phyloP scores from a whole-genome alignment of 2,797 vertebrate species.

The Merluccius polli region DNA sequence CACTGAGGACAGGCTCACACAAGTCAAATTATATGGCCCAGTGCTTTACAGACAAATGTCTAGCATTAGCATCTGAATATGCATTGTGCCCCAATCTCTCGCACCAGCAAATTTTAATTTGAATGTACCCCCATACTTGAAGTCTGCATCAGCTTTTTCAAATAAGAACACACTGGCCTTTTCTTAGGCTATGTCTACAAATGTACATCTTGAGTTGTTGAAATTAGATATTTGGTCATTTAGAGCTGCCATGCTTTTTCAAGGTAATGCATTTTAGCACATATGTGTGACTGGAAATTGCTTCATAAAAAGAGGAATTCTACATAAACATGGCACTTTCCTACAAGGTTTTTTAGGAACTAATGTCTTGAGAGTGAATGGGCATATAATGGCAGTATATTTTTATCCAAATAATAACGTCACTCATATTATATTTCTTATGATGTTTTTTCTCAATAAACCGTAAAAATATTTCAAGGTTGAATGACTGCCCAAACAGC shows the following conservation, averaged over 20 bases:
- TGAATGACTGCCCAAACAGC: too few species aligned
- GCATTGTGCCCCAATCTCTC: constrained; percentile 64
- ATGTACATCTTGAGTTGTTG: constrained; percentile 34
- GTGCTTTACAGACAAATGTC: constrained; percentile 63
- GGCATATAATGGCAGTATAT: too few species aligned
- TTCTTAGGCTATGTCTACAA: constrained; percentile 57
- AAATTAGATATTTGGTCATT: not conserved
- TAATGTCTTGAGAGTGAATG: not conserved
- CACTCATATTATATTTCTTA: not conserved
- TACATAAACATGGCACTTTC: not conserved
- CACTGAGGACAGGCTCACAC: constrained; percentile 53
- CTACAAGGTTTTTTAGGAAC: not conserved
- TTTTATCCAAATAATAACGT: not conserved
- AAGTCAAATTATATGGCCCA: constrained; percentile 70
- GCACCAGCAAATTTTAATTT: constrained; percentile 67
- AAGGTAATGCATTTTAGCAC: not conserved
- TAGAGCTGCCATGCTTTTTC: not conserved
- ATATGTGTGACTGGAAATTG: not conserved
- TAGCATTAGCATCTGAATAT: constrained; percentile 72
- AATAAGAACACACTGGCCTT: constrained; percentile 52
- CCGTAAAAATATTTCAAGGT: not conserved
- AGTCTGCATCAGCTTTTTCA: constrained; percentile 44
- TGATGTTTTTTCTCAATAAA: not conserved
- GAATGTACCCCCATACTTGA: constrained; percentile 52
- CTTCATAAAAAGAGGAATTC: not conserved